Percentiles rank a stretch among this genome's conserved stretches.
These are phyloP conservation scores for Gobio gobio DNA, from an alignment of 2,113 vertebrate genomes.

Conservation along the genomic window DNA sequence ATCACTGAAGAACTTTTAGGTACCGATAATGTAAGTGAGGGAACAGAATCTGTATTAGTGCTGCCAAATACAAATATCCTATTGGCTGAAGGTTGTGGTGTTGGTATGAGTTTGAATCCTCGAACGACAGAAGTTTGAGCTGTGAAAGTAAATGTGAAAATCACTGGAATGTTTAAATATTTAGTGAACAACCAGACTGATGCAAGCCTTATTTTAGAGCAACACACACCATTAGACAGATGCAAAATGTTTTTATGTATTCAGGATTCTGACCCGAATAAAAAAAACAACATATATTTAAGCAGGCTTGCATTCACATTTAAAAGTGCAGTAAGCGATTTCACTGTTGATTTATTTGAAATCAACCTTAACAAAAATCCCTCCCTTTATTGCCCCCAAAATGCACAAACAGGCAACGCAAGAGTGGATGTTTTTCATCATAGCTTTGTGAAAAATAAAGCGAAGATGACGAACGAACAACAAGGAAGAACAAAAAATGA, in stretches of 20 bases:
- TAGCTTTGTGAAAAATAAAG: too few species aligned
- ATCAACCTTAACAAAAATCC: too few species aligned
- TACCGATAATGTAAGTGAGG: neutral
- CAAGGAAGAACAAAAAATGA: too few species aligned
- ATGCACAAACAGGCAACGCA: too few species aligned
- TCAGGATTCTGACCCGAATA: too few species aligned
- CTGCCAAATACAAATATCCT: neutral
- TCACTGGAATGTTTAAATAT: neutral
- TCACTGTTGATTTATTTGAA: too few species aligned
- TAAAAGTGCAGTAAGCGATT: too few species aligned
- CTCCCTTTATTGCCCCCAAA: too few species aligned
- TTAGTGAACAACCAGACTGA: neutral
- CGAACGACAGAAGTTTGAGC: neutral
- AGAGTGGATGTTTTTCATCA: too few species aligned
- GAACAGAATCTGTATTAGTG: neutral
- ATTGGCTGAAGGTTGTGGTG: neutral
- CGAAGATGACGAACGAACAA: too few species aligned
- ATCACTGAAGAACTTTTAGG: neutral
- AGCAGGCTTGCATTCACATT: too few species aligned
- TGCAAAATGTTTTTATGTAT: neutral
- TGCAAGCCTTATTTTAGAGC: neutral
- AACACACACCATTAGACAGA: neutral
- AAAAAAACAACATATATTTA: too few species aligned
- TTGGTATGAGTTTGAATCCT: neutral
- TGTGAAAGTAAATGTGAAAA: neutral